Conservation (phyloP, 1,140 invertebrate species). For the Trichonephila clavata region DNA sequence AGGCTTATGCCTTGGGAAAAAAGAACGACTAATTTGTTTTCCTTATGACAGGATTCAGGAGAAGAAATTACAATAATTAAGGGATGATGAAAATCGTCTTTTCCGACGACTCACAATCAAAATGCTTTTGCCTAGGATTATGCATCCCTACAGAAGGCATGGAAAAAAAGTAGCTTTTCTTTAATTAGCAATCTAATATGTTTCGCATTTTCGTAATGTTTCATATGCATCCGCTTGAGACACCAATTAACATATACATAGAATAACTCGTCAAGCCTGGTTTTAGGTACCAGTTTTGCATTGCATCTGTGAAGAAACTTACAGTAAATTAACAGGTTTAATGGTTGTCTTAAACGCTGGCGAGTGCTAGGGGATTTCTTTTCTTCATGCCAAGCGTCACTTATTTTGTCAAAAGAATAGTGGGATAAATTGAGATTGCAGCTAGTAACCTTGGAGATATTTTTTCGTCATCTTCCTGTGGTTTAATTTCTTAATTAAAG, state of each 20-base stretch:
- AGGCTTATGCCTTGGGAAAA: conserved; percentile 69
- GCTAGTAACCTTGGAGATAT: conserved; percentile 2
- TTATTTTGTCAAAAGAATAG: conserved; percentile 44
- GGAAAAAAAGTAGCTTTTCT: conserved; percentile 61
- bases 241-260: conserved; percentile 70
- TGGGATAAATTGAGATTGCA: conserved; percentile 56
- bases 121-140: conserved; percentile 19
- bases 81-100: conserved; percentile 71
- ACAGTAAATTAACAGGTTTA: conserved; percentile 56
- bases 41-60: conserved; percentile 68
- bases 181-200: conserved; percentile 75
- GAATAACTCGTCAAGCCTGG: conserved; percentile 32
- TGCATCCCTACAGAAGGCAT: neutral
- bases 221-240: conserved; percentile 63
- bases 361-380: conserved; percentile 31
- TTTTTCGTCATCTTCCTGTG: conserved; percentile 27
- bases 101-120: conserved; percentile 54
- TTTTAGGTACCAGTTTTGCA: neutral
- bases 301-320: conserved; percentile 25
- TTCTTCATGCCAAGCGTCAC: conserved; percentile 1
- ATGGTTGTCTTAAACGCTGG: conserved; percentile 64
- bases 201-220: conserved; percentile 71
- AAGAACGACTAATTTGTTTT: conserved; percentile 73
- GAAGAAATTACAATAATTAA: conserved; percentile 76
- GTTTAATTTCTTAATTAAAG: conserved; percentile 52